Evolutionary conservation across 2,888 invertebrate species (phyloP).

Genomic region (Cylindroiulus punctatus): DNA sequence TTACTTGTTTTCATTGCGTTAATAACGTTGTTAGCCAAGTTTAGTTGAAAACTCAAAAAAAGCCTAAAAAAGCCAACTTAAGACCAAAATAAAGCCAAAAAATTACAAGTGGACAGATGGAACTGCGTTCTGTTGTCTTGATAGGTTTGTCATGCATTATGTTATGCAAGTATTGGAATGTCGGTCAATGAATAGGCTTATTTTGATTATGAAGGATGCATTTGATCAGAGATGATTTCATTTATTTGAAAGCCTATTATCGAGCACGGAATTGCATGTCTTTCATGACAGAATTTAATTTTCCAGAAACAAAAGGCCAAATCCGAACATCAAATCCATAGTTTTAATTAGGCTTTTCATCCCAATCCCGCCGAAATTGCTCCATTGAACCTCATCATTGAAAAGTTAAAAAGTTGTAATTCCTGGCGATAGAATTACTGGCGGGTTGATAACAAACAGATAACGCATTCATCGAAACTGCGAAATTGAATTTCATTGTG

Average conservation of each 20-base stretch:
- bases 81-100: no score
- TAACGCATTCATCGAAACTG: no score
- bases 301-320: slow-evolving; percentile 1
- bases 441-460: not conserved
- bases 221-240: slow-evolving; percentile 30
- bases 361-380: not conserved
- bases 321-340: not conserved
- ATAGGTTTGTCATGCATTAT: not conserved
- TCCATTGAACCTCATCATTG: not conserved
- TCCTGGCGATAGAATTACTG: not conserved
- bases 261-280: not conserved
- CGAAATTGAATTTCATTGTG: no score
- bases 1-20: no score
- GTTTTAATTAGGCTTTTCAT: slow-evolving; percentile 20
- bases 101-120: not conserved
- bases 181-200: not conserved
- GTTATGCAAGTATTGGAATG: not conserved
- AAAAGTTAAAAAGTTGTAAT: not conserved
- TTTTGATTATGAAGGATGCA: slow-evolving; percentile 9
- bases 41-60: no score
- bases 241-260: slow-evolving; percentile 11
- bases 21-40: no score
- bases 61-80: no score
- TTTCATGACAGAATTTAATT: not conserved
- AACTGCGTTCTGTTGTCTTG: not conserved